Evolutionary conservation across 1,140 invertebrate species (phyloP).

Genomic region (Globodera ellingtonae): DNA sequence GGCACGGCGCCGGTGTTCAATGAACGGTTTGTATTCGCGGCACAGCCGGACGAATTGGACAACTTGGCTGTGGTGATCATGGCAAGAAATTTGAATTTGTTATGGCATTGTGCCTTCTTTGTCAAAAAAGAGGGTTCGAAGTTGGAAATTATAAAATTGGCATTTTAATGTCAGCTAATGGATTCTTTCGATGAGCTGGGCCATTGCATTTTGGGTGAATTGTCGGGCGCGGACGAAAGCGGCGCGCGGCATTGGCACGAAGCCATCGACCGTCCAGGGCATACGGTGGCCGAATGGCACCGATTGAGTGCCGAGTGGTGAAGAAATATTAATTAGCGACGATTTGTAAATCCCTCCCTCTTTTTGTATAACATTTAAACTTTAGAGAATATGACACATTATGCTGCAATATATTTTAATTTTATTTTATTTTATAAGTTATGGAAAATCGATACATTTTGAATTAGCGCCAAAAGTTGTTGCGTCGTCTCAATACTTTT

Average conservation of each 20-base stretch:
- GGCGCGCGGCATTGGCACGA: conserved; percentile 60
- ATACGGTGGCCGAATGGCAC: conserved; percentile 57
- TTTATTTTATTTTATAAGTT: too few species aligned
- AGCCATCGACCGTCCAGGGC: conserved; percentile 55
- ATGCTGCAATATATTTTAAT: too few species aligned
- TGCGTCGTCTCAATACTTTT: too few species aligned
- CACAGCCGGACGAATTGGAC: conserved; percentile 9
- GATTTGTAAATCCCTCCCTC: too few species aligned
- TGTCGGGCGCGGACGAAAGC: conserved; percentile 50
- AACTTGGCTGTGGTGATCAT: conserved; percentile 11
- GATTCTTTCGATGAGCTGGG: conserved; percentile 43
- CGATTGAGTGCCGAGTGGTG: conserved; percentile 58
- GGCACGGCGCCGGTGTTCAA: neutral
- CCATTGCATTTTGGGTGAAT: conserved; percentile 57
- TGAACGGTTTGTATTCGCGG: conserved; percentile 8
- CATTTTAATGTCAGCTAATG: conserved; percentile 53
- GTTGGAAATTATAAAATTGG: neutral
- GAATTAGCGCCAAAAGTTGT: too few species aligned
- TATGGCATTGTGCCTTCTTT: neutral
- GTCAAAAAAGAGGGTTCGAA: neutral
- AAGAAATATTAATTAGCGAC: neutral
- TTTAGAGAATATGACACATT: too few species aligned
- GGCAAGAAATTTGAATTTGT: conserved; percentile 1
- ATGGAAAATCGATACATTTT: too few species aligned
- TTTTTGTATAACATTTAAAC: too few species aligned